Evolutionary conservation across 2,888 invertebrate genomes (phyloP).

Genomic region (Zelleria hepariella): DNA sequence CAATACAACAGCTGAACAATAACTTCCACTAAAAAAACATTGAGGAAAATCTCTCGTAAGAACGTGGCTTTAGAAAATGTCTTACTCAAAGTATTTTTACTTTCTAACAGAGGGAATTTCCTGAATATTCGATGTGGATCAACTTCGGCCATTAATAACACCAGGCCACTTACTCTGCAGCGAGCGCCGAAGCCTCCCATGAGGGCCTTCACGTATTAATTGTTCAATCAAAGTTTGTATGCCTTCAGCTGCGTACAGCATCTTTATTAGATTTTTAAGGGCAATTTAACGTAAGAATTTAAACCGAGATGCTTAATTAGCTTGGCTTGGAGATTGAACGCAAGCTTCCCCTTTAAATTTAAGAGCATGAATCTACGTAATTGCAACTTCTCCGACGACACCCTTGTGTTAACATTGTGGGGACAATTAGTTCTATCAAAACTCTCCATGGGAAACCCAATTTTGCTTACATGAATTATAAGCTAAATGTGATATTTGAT

Average conservation of each 20-base stretch:
- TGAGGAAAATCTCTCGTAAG: neutral
- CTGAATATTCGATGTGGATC: conserved; percentile 5
- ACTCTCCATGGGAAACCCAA: no score
- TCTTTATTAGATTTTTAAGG: conserved; percentile 1
- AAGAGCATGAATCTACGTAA: no score
- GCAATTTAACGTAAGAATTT: neutral
- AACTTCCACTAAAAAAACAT: neutral
- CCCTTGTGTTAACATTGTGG: no score
- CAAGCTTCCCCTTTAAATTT: no score
- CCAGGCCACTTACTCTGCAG: conserved; percentile 15
- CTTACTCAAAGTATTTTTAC: neutral
- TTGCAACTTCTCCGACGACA: no score
- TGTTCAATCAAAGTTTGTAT: conserved; percentile 10
- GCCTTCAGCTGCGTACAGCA: conserved; percentile 1
- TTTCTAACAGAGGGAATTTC: neutral
- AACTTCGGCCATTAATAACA: conserved; percentile 24
- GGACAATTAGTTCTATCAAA: no score
- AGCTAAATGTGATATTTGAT: no score
- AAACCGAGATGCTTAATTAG: neutral
- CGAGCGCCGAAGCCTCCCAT: conserved; percentile 6
- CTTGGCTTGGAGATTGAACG: no score
- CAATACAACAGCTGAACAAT: neutral
- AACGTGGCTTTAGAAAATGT: conserved; percentile 1
- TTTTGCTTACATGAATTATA: no score
- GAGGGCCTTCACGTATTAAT: conserved; percentile 19